phyloP scores from a whole-genome alignment of 2,888 invertebrate genomes.

The Tiliacea aurago region DNA sequence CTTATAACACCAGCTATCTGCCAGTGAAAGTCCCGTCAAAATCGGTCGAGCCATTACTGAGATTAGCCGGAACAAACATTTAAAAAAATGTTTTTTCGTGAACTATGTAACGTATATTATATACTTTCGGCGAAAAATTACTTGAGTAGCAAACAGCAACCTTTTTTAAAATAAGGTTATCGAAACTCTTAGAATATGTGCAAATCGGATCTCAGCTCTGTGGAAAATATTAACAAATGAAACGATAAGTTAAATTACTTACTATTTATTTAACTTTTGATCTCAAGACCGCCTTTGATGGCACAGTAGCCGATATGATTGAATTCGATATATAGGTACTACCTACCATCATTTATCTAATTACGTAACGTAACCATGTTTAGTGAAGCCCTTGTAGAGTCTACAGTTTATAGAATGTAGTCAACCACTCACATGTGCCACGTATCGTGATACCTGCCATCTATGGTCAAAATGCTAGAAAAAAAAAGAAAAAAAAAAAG shows the following conservation, averaged over 20 bases:
- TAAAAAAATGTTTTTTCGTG: no score
- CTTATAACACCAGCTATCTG: no score
- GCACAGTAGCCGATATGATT: slow-evolving; percentile 5
- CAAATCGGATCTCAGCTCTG: slow-evolving; percentile 2
- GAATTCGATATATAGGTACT: not conserved
- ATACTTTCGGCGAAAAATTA: slow-evolving; percentile 15
- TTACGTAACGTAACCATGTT: not conserved
- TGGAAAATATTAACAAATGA: slow-evolving; percentile 17
- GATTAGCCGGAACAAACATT: no score
- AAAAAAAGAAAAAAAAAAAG: no score
- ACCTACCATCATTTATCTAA: not conserved
- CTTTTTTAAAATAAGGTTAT: slow-evolving; percentile 37
- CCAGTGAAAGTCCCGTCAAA: no score
- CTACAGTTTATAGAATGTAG: not conserved
- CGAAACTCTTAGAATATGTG: slow-evolving; percentile 20
- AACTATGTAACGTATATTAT: no score
- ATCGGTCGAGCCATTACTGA: no score
- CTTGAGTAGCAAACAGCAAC: slow-evolving; percentile 4
- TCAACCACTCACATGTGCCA: not conserved
- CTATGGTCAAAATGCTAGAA: not conserved
- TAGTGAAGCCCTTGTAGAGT: not conserved
- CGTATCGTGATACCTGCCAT: not conserved
- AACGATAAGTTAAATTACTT: slow-evolving; percentile 22
- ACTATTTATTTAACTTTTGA: slow-evolving; percentile 47
- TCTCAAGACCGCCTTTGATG: slow-evolving; percentile 26